Conservation (phyloP, 92 coral and sea anemone species). For the Palythoa caribaeorum region DNA sequence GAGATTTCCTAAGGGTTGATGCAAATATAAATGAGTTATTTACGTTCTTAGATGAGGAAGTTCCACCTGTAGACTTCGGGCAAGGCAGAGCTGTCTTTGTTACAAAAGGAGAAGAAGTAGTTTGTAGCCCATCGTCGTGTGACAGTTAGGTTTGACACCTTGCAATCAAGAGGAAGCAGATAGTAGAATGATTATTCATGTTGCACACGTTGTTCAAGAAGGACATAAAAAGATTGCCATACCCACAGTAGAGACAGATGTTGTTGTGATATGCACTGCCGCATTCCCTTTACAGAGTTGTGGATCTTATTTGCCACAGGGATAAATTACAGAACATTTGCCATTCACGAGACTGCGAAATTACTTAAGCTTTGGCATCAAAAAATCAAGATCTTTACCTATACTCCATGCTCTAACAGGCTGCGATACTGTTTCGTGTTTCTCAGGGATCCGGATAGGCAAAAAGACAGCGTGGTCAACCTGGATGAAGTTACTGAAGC, state of each 20-base stretch:
- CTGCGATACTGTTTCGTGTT: slow-evolving; percentile 17
- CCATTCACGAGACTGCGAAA: background rate
- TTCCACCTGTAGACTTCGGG: slow-evolving; percentile 1
- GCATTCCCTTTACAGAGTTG: background rate
- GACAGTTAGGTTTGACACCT: slow-evolving; percentile 9
- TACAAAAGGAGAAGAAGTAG: slow-evolving; percentile 25
- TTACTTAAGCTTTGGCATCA: slow-evolving; percentile 1
- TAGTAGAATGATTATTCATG: slow-evolving; percentile 11
- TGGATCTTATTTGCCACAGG: background rate
- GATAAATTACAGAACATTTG: background rate
- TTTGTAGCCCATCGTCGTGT: background rate
- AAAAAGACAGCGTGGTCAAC: slow-evolving; percentile 21
- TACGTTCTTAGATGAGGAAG: slow-evolving; percentile 15
- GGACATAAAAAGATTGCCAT: slow-evolving; percentile 18
- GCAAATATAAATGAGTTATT: slow-evolving; percentile 41
- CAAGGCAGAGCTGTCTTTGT: slow-evolving; percentile 5
- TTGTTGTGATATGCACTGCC: background rate
- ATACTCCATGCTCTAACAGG: slow-evolving; percentile 16
- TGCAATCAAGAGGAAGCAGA: slow-evolving; percentile 19
- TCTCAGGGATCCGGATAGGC: slow-evolving; percentile 4
- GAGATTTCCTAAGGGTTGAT: slow-evolving; percentile 30
- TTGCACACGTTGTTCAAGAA: slow-evolving; percentile 27
- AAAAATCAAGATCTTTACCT: slow-evolving; percentile 24
- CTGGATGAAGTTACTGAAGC: slow-evolving; percentile 12
- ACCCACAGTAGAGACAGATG: slow-evolving; percentile 33